Evolutionary conservation across 2,888 invertebrate genomes (phyloP).

Genomic region (Belgica antarctica): DNA sequence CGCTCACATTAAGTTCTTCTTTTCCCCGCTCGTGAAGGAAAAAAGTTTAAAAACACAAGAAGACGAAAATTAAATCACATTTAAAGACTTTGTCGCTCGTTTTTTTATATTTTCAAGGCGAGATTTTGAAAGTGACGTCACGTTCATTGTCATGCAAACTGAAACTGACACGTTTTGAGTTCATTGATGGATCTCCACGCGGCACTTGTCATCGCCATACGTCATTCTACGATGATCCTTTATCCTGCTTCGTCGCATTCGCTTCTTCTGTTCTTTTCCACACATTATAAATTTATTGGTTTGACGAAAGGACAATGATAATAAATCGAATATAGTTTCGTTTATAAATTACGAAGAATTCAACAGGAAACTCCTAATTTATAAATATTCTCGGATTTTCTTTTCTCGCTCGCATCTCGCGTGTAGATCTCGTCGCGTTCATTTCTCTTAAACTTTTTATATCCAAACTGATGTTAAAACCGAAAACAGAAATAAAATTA

Average conservation of each 20-base stretch:
- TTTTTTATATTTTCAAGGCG: too few species aligned
- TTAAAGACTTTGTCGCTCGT: not conserved
- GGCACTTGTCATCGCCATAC: not conserved
- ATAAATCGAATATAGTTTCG: constrained; percentile 33
- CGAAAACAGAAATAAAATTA: constrained; percentile 29
- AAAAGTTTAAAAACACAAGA: not conserved
- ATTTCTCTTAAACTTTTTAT: constrained; percentile 14
- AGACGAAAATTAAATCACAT: not conserved
- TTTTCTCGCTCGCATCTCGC: not conserved
- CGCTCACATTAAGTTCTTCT: not conserved
- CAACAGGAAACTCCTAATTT: constrained; percentile 42
- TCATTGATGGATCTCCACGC: not conserved
- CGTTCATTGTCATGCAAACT: too few species aligned
- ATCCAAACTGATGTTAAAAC: constrained; percentile 1
- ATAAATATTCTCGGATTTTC: constrained; percentile 20
- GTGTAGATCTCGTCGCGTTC: constrained; percentile 20
- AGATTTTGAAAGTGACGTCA: not conserved
- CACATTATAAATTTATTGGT: constrained; percentile 34
- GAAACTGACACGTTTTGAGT: too few species aligned
- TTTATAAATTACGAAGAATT: constrained; percentile 36
- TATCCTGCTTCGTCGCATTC: too few species aligned
- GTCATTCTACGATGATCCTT: too few species aligned
- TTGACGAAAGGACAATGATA: constrained; percentile 40
- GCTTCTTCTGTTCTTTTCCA: too few species aligned
- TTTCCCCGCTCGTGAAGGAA: not conserved